phyloP scores from a whole-genome alignment of 2,888 invertebrate species.

The Homarus gammarus region DNA sequence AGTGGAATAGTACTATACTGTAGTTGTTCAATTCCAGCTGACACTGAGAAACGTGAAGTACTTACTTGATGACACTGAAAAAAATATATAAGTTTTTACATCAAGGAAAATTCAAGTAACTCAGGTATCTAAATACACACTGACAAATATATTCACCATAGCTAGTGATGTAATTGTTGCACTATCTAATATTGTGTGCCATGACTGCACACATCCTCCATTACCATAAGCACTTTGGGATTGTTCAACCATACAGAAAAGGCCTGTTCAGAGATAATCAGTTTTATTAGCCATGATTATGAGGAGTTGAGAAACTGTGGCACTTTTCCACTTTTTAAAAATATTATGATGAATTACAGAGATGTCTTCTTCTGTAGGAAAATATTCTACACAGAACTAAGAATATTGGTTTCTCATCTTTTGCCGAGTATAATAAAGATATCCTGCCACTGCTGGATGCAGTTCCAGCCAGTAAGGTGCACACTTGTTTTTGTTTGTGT shows the following conservation, averaged over 20 bases:
- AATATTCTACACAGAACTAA: background rate
- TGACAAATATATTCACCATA: slow-evolving; percentile 29
- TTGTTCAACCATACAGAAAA: background rate
- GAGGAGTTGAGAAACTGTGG: slow-evolving; percentile 12
- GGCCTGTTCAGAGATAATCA: background rate
- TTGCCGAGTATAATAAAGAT: background rate
- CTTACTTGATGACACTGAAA: slow-evolving; percentile 36
- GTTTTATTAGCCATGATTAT: background rate
- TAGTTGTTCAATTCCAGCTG: background rate
- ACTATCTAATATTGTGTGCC: slow-evolving; percentile 21
- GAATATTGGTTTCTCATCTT: background rate
- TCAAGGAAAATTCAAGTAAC: slow-evolving; percentile 24
- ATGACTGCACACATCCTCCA: slow-evolving; percentile 23
- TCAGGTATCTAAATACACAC: slow-evolving; percentile 46
- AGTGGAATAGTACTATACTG: slow-evolving; percentile 1
- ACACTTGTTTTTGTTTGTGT: background rate
- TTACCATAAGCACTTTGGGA: slow-evolving; percentile 28
- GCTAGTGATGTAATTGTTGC: slow-evolving; percentile 21
- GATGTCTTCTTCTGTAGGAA: background rate
- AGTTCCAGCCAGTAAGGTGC: background rate
- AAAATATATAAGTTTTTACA: slow-evolving; percentile 21
- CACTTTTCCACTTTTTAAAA: background rate
- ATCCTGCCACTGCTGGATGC: background rate
- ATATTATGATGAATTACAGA: background rate
- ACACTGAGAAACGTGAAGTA: slow-evolving; percentile 26